phyloP scores from a whole-genome alignment of 2,113 vertebrate genomes.

The Oceanites oceanicus region DNA sequence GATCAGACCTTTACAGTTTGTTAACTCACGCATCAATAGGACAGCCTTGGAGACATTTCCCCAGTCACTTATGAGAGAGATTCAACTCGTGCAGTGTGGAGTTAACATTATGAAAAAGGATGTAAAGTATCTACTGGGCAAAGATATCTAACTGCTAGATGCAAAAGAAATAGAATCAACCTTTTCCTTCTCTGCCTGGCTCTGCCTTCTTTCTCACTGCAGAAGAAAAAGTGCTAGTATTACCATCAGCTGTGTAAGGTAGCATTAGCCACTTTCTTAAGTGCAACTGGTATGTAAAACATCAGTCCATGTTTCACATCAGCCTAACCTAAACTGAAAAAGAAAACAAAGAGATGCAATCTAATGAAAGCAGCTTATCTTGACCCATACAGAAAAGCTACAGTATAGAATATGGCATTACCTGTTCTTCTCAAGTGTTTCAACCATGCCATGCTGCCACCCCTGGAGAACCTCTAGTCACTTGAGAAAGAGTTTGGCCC shows the following conservation, averaged over 20 bases:
- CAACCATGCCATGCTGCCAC: background rate
- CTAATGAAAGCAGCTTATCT: background rate
- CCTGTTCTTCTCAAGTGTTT: background rate
- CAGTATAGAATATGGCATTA: background rate
- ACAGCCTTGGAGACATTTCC: background rate
- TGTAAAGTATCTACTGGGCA: background rate
- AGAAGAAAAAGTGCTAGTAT: background rate
- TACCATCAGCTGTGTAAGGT: background rate
- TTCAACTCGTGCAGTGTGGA: background rate
- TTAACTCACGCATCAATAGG: background rate
- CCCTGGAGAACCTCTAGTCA: background rate
- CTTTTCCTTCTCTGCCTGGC: background rate
- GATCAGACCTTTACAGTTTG: background rate
- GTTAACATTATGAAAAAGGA: background rate
- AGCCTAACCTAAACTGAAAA: background rate
- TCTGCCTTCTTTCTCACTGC: background rate
- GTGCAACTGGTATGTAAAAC: background rate
- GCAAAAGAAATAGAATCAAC: background rate
- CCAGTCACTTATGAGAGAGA: background rate
- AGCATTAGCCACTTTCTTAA: background rate
- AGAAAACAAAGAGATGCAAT: background rate
- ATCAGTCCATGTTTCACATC: background rate
- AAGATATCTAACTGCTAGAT: background rate
- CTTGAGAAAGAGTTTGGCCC: background rate
- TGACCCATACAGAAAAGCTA: background rate